phyloP scores from a whole-genome alignment of 2,797 vertebrate species.

The Syngnathus acus region DNA sequence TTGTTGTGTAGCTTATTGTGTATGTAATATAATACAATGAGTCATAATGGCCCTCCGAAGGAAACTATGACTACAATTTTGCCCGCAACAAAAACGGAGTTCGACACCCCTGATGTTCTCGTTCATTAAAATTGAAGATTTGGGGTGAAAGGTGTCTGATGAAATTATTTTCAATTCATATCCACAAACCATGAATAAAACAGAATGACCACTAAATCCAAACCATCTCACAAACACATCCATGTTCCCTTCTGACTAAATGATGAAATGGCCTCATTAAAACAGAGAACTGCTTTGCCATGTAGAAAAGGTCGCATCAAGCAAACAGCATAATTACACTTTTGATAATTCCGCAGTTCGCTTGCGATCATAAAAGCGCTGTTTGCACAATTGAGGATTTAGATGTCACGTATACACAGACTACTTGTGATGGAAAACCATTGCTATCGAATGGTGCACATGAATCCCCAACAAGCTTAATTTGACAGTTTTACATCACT shows the following conservation, averaged over 20 bases:
- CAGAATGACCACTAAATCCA: not conserved
- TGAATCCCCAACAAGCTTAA: constrained; percentile 56
- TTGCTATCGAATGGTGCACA: constrained; percentile 56
- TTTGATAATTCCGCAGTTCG: constrained; percentile 50
- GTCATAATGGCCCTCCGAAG: no score
- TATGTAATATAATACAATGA: no score
- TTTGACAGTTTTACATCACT: constrained; percentile 56
- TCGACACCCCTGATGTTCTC: no score
- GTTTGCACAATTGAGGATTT: constrained; percentile 39
- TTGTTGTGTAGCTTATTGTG: no score
- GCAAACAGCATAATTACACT: constrained; percentile 19
- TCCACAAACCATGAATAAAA: no score
- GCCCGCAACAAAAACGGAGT: no score
- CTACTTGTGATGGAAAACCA: constrained; percentile 59
- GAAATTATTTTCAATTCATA: not conserved
- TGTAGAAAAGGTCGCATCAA: constrained; percentile 26
- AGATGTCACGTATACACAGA: constrained; percentile 49
- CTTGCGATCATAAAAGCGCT: constrained; percentile 51
- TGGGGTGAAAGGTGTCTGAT: no score
- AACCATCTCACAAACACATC: not conserved
- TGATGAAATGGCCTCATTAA: constrained; percentile 23
- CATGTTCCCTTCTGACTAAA: constrained; percentile 17
- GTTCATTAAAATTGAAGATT: no score
- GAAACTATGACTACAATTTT: no score
- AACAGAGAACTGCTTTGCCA: constrained; percentile 6